Base-by-base conservation (phyloP, 1,140 invertebrate species). In the Papilio dardanus region DNA sequence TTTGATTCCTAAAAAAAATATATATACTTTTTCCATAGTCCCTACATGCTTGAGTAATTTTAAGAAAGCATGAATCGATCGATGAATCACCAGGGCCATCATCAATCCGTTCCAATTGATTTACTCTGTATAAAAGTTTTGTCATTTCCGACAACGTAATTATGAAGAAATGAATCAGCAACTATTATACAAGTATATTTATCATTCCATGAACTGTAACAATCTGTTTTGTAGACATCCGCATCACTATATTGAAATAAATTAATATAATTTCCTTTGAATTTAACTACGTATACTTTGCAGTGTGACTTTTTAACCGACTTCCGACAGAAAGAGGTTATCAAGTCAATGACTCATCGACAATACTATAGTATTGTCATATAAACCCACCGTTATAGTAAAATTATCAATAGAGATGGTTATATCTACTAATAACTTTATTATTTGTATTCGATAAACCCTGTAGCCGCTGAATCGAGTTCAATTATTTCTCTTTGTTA, bases 81-180 rank as follows among this genome's bases (percentile, higher is more conserved):
- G 54, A 42, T 69, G 67, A 40, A 35, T 69, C 67, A 69, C 21
- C 33, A 28, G 14, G 31, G 21, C 31, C 6, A 69, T 69, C 67
- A 69, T 67, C 33, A 69, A 69, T 69, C 67, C 19, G 67, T 69
- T 69, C 67, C 67, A 19, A 37, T 69, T 69, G 67, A 69, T 69
- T 40, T 24, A 12, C 35, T 69, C 35, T 24, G 19, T 35, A 28
- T 69, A 69, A 69, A 69, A 69, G n/a, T 69, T 69, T 67, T 33
- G 33, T 69, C 33, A 69, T 69, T 69, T 69, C 67, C 67, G 35
- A 3, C 33, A 69, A 33, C 19, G 37, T 42, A 40, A 69, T 69
- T 69, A 69, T 42, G n/a, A 37, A 69, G 33, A 67, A 67, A 67
- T 67, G 67, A 69, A 40, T 69, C 67, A 69, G 67, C 67, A 19